phyloP scores from a whole-genome alignment of 1,140 invertebrate genomes.

The Drosophila repleta region DNA sequence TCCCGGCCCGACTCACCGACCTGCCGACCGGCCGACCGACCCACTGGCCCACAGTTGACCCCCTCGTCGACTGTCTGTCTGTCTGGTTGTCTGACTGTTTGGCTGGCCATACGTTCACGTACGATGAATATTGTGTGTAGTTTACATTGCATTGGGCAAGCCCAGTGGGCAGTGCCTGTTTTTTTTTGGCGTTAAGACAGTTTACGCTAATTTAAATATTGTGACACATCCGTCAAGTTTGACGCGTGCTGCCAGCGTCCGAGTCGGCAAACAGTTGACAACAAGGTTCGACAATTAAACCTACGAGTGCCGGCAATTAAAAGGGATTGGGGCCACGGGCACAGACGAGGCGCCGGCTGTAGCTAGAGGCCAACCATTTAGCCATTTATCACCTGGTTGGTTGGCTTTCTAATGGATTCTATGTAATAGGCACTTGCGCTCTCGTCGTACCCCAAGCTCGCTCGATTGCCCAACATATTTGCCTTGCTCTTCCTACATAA shows the following conservation, averaged over 20 bases:
- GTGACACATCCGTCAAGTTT: conserved; percentile 64
- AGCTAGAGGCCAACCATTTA: not conserved
- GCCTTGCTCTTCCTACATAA: conserved; percentile 25
- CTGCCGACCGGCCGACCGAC: conserved; percentile 18
- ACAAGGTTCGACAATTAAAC: conserved; percentile 74
- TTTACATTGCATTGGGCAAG: conserved; percentile 37
- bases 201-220: conserved; percentile 77
- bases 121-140: conserved; percentile 10
- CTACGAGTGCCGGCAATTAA: conserved; percentile 54
- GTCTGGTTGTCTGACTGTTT: not conserved
- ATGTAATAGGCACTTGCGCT: conserved; percentile 52
- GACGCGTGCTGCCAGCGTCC: conserved; percentile 47
- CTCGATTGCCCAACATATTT: conserved; percentile 68
- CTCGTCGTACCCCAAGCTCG: conserved; percentile 37
- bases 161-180: conserved; percentile 26
- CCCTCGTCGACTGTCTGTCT: conserved; percentile 1
- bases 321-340: conserved; percentile 64
- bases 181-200: conserved; percentile 72
- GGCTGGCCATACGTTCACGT: conserved; percentile 27
- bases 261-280: conserved; percentile 64
- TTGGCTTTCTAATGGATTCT: conserved; percentile 68
- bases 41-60: conserved; percentile 35
- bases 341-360: not conserved
- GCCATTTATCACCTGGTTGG: conserved; percentile 21
- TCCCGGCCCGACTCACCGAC: conserved; percentile 23